phyloP scores from a whole-genome alignment of 2,113 vertebrate species.

The Lethenteron camtschaticum region DNA sequence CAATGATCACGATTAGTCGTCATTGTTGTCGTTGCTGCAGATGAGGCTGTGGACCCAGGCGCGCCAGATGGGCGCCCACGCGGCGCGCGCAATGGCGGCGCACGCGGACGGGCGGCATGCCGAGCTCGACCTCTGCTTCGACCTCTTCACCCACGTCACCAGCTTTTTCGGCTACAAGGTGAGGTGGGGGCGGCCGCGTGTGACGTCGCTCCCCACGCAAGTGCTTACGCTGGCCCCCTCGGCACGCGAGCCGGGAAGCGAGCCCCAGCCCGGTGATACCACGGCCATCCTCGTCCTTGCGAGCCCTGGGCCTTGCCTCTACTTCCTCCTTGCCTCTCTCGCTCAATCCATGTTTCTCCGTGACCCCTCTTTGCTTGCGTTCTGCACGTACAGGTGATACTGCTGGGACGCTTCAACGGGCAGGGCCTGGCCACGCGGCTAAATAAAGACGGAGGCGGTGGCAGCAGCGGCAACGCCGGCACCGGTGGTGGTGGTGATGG shows the following conservation, averaged over 20 bases:
- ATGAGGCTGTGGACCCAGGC: slow-evolving; percentile 96
- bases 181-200: slow-evolving; percentile 3
- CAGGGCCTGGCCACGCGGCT: slow-evolving; percentile 39
- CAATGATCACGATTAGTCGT: too few relatives aligned
- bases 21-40: slow-evolving; percentile 19
- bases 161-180: slow-evolving; percentile 97
- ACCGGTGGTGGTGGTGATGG: too few relatives aligned
- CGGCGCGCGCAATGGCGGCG: slow-evolving; percentile 59
- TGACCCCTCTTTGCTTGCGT: too few relatives aligned
- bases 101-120: slow-evolving; percentile 24
- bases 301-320: too few relatives aligned
- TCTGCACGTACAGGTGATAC: slow-evolving; percentile 37
- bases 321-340: too few relatives aligned
- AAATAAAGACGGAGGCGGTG: too few relatives aligned
- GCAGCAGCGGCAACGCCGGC: too few relatives aligned
- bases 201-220: background rate
- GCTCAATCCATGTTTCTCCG: too few relatives aligned
- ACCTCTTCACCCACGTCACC: slow-evolving; percentile 80
- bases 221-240: too few relatives aligned
- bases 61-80: slow-evolving; percentile 84
- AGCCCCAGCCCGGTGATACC: too few relatives aligned
- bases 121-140: slow-evolving; percentile 87
- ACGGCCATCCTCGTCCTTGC: too few relatives aligned
- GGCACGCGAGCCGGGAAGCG: too few relatives aligned
- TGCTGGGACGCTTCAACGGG: slow-evolving; percentile 75